Conservation (phyloP, 2,797 vertebrate species). For the Odontamblyopus lacepedii region DNA sequence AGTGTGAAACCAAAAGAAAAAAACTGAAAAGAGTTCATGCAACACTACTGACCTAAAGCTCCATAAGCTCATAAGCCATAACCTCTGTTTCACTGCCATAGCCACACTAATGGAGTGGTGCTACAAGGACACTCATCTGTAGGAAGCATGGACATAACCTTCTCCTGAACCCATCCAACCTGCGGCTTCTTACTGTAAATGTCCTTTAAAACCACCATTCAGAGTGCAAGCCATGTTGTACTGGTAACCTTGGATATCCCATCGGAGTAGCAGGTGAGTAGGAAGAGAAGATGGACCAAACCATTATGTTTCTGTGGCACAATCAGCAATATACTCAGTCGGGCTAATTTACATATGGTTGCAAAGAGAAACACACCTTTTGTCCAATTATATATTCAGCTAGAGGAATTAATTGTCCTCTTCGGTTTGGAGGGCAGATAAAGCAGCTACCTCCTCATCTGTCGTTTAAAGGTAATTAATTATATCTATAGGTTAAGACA, state of each 20-base stretch:
- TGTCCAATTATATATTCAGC: not conserved
- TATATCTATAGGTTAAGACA: not conserved
- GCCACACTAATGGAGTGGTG: not conserved
- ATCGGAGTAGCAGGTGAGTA: not conserved
- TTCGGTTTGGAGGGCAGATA: constrained; percentile 2
- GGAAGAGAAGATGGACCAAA: not conserved
- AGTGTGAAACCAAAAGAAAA: not conserved
- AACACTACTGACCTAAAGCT: not conserved
- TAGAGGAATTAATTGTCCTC: constrained; percentile 4
- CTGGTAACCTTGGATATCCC: not conserved
- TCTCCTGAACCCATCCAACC: constrained; percentile 1
- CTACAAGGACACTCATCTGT: constrained; percentile 2
- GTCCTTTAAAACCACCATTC: constrained; percentile 1
- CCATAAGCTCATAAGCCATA: not conserved
- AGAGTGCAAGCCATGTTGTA: not conserved
- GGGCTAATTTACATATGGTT: not conserved
- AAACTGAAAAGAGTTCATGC: not conserved
- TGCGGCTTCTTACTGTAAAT: constrained; percentile 1
- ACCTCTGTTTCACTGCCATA: constrained; percentile 2
- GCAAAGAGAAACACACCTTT: not conserved
- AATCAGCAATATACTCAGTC: not conserved
- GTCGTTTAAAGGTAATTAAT: not conserved
- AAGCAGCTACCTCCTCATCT: not conserved
- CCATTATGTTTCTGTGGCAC: not conserved
- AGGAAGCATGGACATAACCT: not conserved